These are phyloP conservation scores for Alentia gelatinosa DNA, from an alignment of 2,888 invertebrate species.

Conservation along the genomic window DNA sequence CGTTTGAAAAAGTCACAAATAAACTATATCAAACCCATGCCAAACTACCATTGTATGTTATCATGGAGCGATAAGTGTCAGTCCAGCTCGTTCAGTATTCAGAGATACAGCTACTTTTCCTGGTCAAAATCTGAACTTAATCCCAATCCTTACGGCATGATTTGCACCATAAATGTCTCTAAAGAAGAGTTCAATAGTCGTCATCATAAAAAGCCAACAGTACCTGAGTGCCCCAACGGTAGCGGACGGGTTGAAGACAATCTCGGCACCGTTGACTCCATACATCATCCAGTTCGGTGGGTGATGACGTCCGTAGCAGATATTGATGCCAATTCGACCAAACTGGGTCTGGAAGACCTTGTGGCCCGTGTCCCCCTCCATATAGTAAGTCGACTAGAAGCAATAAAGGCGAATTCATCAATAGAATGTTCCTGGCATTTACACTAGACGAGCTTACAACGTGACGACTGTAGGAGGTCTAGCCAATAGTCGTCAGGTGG, in stretches of 20 bases:
- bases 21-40: no score
- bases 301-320: conserved; percentile 98
- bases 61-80: no score
- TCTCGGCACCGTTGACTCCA: conserved; percentile 97
- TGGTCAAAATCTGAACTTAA: no score
- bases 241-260: conserved; percentile 99
- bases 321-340: conserved; percentile 91
- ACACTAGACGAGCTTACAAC: background rate
- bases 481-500: no score
- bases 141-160: no score
- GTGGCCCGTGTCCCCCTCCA: conserved; percentile 96
- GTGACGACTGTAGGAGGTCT: background rate
- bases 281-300: conserved; percentile 99
- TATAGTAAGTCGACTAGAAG: conserved; percentile 91
- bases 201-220: no score
- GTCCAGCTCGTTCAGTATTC: no score
- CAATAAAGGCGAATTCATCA: background rate
- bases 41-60: no score
- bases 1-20: no score
- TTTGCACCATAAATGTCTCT: no score
- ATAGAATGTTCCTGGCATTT: background rate
- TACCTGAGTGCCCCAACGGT: conserved; percentile 87
- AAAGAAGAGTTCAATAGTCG: background rate
- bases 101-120: no score
- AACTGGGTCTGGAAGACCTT: conserved; percentile 86